Evolutionary conservation across 2,797 vertebrate species (phyloP), one percentile per base, ranked within the genome.

Genomic region (Microhierax caerulescens): DNA sequence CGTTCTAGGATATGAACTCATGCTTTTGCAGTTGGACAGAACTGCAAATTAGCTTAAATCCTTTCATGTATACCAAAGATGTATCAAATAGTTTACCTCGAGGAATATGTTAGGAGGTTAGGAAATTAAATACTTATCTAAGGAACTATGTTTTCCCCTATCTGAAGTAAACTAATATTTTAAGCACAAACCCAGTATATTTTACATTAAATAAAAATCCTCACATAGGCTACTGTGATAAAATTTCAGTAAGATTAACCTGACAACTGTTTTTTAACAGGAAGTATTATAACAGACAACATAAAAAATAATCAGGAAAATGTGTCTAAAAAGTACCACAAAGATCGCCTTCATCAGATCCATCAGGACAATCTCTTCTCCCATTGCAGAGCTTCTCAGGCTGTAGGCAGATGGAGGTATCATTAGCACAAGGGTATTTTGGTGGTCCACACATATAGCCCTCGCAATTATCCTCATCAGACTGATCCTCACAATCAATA

Each of bases 401-500:
- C 67, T 99, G 99, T 94, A 99, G 98, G 98, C 99, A 99, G 94
- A 98, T 97, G 25, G 98, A 98, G 61, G 98, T 99, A 97, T 99
- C 98, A 53, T 99, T 99, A 97, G 99, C 99, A 97, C 99, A 99
- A 81, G 99, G 99, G 95, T 99, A 99, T 97, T 99, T 99, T 93
- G 99, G 99, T 32, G 99, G 99, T 95, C 99, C 99, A 88, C 99
- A 99, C 95, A 98, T 89, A 69, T 99, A 99, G 28, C 98, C 98
- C 97, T 99, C 99, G 86, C 99, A 99, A 48, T 98, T 98, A 90
- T 99, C 99, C 96, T 99, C 99, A 90, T 99, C 99, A 10, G 99
- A 99, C 70, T 98, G 99, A 98, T 99, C 99, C 96, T 99, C 99
- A 94, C 99, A 99, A 97, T 99, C 99, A 23, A 99, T 99, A 98